A percentile compares a stretch with the other conserved stretches of the same genome.
Conservation (phyloP, 2,113 vertebrate species). For the Dissostichus mawsoni region DNA sequence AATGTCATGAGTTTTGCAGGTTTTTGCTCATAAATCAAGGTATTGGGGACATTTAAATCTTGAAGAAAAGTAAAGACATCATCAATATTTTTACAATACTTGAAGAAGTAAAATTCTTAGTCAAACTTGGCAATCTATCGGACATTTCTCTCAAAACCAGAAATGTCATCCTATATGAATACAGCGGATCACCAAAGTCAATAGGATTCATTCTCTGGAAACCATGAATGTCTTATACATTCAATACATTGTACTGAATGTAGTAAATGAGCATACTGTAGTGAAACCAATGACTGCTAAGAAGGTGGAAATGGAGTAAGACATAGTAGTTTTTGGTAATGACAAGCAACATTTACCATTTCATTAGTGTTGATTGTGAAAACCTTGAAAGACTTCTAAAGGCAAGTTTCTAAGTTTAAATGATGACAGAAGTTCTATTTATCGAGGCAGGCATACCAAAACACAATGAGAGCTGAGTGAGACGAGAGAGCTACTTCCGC, state of each 20-base stretch:
- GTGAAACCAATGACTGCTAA: background rate
- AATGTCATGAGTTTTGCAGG: background rate
- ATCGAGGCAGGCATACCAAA: background rate
- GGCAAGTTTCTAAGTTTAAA: background rate
- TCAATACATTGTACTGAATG: too few species aligned
- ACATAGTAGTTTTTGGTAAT: too few species aligned
- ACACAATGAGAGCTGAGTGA: background rate
- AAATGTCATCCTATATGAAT: too few species aligned
- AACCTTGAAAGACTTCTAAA: background rate
- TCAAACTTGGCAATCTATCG: too few species aligned
- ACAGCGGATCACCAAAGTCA: too few species aligned
- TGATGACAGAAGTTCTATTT: too few species aligned
- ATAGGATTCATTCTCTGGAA: too few species aligned
- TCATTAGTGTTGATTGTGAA: background rate
- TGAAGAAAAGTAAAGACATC: background rate
- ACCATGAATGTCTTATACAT: too few species aligned
- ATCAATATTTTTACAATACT: too few species aligned
- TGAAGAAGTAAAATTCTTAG: too few species aligned
- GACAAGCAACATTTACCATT: background rate
- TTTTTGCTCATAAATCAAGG: background rate
- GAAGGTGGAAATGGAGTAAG: background rate
- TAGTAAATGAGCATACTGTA: background rate
- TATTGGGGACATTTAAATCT: background rate
- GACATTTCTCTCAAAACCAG: too few species aligned
- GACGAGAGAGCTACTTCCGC: conserved; percentile 4